Evolutionary conservation across 2,888 invertebrate species (phyloP).

Genomic region (Hydroisotoma schaefferi): DNA sequence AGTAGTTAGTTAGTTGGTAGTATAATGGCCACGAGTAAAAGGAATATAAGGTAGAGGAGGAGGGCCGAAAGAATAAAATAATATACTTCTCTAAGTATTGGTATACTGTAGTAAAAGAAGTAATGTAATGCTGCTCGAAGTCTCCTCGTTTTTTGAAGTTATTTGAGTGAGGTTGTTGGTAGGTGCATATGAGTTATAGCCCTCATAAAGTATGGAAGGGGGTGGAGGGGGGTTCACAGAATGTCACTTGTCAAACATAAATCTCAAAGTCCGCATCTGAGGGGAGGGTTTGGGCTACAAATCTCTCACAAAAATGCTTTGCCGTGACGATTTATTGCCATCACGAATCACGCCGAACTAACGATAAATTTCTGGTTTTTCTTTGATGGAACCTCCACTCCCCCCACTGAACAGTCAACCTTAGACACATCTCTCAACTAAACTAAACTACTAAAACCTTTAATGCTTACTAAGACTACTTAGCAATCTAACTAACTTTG

Average conservation of each 20-base stretch:
- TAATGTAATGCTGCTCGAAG: no score
- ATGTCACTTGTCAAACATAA: slow-evolving; percentile 48
- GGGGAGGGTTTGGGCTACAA: slow-evolving; percentile 43
- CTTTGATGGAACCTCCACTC: slow-evolving; percentile 30
- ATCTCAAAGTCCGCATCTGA: slow-evolving; percentile 45
- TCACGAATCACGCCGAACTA: slow-evolving; percentile 47
- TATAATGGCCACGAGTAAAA: no score
- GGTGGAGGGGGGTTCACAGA: slow-evolving; percentile 43
- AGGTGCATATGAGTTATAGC: slow-evolving; percentile 41
- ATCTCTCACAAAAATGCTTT: slow-evolving; percentile 48
- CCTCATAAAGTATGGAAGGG: slow-evolving; percentile 46
- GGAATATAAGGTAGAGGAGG: not conserved
- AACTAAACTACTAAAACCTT: not conserved
- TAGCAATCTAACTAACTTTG: slow-evolving; percentile 7
- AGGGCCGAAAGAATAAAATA: no score
- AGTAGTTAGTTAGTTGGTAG: no score
- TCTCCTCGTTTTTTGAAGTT: slow-evolving; percentile 1
- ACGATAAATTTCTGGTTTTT: slow-evolving; percentile 42
- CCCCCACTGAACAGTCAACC: slow-evolving; percentile 21
- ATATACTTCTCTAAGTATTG: no score
- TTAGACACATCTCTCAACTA: not conserved
- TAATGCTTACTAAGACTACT: slow-evolving; percentile 3
- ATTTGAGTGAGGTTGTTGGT: slow-evolving; percentile 23
- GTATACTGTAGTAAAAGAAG: no score
- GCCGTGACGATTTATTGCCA: slow-evolving; percentile 46